These are phyloP conservation scores for Argyresthia albistria DNA, from an alignment of 2,888 invertebrate species.

Conservation along the genomic window DNA sequence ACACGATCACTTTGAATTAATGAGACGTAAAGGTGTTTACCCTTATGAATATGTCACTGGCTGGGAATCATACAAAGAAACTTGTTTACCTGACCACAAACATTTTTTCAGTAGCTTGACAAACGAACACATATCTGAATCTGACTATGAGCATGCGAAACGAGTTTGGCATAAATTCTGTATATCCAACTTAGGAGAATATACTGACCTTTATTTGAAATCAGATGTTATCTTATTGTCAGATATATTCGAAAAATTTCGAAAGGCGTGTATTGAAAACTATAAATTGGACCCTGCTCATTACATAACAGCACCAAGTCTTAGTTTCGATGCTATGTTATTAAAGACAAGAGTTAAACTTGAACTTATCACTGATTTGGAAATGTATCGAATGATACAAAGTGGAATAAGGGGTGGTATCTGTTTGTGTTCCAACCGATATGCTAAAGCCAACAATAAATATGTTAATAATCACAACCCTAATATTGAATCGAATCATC, in stretches of 20 bases:
- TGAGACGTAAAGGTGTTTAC: conserved; percentile 11
- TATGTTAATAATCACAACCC: background rate
- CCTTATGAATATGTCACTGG: conserved; percentile 14
- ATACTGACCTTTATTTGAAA: conserved; percentile 19
- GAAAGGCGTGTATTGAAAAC: background rate
- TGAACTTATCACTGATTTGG: conserved; percentile 15
- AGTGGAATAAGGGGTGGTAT: conserved; percentile 1
- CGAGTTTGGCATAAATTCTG: conserved; percentile 14
- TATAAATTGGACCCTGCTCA: background rate
- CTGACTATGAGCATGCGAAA: conserved; percentile 10
- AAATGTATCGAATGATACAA: conserved; percentile 10
- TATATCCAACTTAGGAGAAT: conserved; percentile 14
- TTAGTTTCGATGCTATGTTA: background rate
- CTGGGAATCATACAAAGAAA: conserved; percentile 10
- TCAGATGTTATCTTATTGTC: conserved; percentile 11
- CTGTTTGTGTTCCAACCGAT: background rate
- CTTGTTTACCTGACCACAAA: conserved; percentile 8
- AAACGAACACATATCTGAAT: conserved; percentile 7
- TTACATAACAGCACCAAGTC: background rate
- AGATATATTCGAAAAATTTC: background rate
- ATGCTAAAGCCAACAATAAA: conserved; percentile 3
- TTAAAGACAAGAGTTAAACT: conserved; percentile 7
- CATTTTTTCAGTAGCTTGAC: conserved; percentile 11
- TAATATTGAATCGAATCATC: background rate
- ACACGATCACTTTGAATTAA: background rate